Evolutionary conservation across 2,888 invertebrate genomes (phyloP).

Genomic region (Torymus aiolomorphi): DNA sequence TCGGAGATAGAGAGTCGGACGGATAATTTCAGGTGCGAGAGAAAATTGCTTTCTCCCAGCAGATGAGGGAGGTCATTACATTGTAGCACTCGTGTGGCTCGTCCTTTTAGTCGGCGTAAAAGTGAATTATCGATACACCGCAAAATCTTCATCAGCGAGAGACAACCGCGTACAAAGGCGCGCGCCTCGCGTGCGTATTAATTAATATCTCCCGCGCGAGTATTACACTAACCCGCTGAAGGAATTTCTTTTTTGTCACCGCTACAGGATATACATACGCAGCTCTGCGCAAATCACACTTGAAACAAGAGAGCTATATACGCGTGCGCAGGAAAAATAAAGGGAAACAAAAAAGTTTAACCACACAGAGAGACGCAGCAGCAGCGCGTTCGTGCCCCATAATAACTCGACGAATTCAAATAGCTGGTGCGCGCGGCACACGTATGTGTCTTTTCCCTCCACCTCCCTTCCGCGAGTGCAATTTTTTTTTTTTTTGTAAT

Average conservation of each 20-base stretch:
- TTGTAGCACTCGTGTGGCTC: not conserved
- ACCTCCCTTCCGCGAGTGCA: not conserved
- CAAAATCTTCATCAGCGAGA: too few relatives aligned
- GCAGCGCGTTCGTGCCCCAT: not conserved
- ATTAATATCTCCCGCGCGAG: too few relatives aligned
- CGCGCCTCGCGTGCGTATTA: too few relatives aligned
- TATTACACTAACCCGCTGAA: too few relatives aligned
- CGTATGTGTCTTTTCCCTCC: constrained; percentile 31
- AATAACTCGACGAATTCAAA: constrained; percentile 54
- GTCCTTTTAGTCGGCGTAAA: constrained; percentile 16
- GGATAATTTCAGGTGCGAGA: constrained; percentile 37
- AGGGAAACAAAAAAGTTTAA: constrained; percentile 22
- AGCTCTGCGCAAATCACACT: not conserved
- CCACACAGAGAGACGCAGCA: not conserved
- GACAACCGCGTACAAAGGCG: too few relatives aligned
- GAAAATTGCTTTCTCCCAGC: constrained; percentile 40
- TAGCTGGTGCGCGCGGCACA: constrained; percentile 8
- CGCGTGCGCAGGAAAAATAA: not conserved
- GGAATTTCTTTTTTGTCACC: too few relatives aligned
- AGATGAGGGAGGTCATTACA: not conserved
- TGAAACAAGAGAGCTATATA: not conserved
- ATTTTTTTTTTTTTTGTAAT: constrained; percentile 44
- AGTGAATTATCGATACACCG: constrained; percentile 13
- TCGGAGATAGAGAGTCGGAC: not conserved
- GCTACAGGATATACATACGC: not conserved